Percentiles rank a stretch among this genome's conserved stretches.
Conservation (phyloP, 2,888 invertebrate species). For the Xylota segnis region DNA sequence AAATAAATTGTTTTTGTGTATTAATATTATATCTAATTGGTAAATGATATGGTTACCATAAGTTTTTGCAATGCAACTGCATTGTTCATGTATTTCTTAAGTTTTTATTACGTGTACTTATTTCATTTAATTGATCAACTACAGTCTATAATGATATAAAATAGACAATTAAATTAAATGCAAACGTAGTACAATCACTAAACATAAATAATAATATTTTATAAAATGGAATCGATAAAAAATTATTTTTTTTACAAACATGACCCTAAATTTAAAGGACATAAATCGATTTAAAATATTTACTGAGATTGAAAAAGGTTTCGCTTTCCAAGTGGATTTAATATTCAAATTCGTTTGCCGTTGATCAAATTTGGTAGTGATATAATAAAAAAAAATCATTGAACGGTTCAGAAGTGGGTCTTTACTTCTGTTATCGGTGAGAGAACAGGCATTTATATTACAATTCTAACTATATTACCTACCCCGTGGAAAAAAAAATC, state of each 20-base stretch:
- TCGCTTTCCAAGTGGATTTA: too few relatives aligned
- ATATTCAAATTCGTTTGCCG: too few relatives aligned
- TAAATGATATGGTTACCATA: constrained; percentile 44
- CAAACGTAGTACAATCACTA: constrained; percentile 27
- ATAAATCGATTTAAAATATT: background rate
- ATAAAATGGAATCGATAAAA: constrained; percentile 2
- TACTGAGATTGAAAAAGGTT: too few relatives aligned
- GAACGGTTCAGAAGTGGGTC: too few relatives aligned
- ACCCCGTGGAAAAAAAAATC: too few relatives aligned
- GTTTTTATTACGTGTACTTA: background rate
- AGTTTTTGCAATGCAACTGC: constrained; percentile 12
- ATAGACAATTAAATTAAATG: constrained; percentile 7
- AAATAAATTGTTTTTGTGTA: constrained; percentile 27
- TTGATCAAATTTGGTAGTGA: too few relatives aligned
- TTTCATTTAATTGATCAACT: constrained; percentile 4
- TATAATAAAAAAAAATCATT: too few relatives aligned
- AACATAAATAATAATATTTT: constrained; percentile 23
- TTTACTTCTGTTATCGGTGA: too few relatives aligned
- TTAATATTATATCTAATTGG: constrained; percentile 6
- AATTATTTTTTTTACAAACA: background rate
- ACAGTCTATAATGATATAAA: background rate
- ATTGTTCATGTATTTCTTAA: constrained; percentile 7
- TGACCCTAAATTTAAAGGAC: constrained; percentile 21
- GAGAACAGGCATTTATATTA: too few relatives aligned
- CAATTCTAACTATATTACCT: too few relatives aligned